Evolutionary conservation across 2,888 invertebrate genomes (phyloP).

Genomic region (Belgica antarctica): DNA sequence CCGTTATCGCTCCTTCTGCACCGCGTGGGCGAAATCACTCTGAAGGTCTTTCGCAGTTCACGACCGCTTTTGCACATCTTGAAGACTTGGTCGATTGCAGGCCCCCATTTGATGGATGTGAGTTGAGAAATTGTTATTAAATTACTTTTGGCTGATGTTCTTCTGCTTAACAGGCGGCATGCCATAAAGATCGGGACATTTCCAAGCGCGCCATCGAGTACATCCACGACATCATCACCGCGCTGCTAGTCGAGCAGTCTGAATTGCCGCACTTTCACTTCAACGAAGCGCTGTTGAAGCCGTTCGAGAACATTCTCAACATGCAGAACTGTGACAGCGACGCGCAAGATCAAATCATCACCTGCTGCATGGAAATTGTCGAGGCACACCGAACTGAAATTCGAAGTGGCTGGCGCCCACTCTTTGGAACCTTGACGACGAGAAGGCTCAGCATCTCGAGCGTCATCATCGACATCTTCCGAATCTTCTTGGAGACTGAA

Average conservation of each 20-base stretch:
- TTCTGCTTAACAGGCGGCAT: slow-evolving; percentile 67
- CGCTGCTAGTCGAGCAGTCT: slow-evolving; percentile 78
- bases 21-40: slow-evolving; percentile 81
- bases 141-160: too few relatives aligned
- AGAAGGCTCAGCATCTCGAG: slow-evolving; percentile 67
- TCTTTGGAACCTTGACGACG: slow-evolving; percentile 89
- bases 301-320: slow-evolving; percentile 91
- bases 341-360: slow-evolving; percentile 89
- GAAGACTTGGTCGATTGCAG: slow-evolving; percentile 88
- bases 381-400: slow-evolving; percentile 92
- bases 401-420: slow-evolving; percentile 91
- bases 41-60: slow-evolving; percentile 82
- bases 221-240: slow-evolving; percentile 88
- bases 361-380: slow-evolving; percentile 93
- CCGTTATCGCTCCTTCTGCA: slow-evolving; percentile 68
- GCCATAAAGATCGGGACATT: slow-evolving; percentile 82
- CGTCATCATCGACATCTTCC: slow-evolving; percentile 85
- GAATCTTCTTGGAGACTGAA: slow-evolving; percentile 88
- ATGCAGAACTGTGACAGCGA: slow-evolving; percentile 91
- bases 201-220: slow-evolving; percentile 89
- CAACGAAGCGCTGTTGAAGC: slow-evolving; percentile 90
- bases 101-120: slow-evolving; percentile 91
- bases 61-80: slow-evolving; percentile 87
- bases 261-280: slow-evolving; percentile 93
- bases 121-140: slow-evolving; percentile 45